Evolutionary conservation across 92 coral and sea anemone species (phyloP).

Genomic region (Porites lobata): DNA sequence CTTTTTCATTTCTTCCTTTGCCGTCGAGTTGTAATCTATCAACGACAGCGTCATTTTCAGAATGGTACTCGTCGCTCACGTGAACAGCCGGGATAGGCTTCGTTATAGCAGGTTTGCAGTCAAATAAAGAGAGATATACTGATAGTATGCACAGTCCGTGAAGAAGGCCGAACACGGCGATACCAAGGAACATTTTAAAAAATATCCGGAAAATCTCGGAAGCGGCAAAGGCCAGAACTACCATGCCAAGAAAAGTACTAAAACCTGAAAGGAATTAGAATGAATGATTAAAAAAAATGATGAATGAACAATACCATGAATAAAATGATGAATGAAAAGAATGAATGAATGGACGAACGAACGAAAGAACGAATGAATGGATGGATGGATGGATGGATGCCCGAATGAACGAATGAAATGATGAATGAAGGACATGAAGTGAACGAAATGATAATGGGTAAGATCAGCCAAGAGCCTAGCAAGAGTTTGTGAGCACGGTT

Average conservation of each 20-base stretch:
- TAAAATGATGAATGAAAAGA: too few relatives aligned
- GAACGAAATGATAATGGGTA: too few relatives aligned
- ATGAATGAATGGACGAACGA: too few relatives aligned
- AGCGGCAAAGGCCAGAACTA: constrained; percentile 75
- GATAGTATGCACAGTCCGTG: constrained; percentile 86
- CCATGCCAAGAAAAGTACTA: constrained; percentile 88
- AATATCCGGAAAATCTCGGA: constrained; percentile 82
- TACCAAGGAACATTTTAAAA: constrained; percentile 87
- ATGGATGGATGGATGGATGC: too few relatives aligned
- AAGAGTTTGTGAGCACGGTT: too few relatives aligned
- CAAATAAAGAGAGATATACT: constrained; percentile 78
- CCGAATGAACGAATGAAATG: too few relatives aligned
- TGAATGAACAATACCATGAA: not conserved
- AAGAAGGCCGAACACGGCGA: constrained; percentile 80
- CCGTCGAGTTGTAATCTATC: not conserved
- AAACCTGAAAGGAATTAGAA: constrained; percentile 47
- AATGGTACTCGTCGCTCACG: constrained; percentile 22
- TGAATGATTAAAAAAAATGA: too few relatives aligned
- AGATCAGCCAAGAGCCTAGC: too few relatives aligned
- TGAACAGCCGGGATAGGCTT: constrained; percentile 8
- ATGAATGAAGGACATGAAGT: too few relatives aligned
- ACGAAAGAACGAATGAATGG: too few relatives aligned
- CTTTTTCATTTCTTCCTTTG: not conserved
- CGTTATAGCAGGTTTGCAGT: constrained; percentile 63
- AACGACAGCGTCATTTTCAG: not conserved